A percentile compares a stretch with the other conserved stretches of the same genome.
Conservation (phyloP, 2,113 vertebrate species). For the Pampusana beccarii region DNA sequence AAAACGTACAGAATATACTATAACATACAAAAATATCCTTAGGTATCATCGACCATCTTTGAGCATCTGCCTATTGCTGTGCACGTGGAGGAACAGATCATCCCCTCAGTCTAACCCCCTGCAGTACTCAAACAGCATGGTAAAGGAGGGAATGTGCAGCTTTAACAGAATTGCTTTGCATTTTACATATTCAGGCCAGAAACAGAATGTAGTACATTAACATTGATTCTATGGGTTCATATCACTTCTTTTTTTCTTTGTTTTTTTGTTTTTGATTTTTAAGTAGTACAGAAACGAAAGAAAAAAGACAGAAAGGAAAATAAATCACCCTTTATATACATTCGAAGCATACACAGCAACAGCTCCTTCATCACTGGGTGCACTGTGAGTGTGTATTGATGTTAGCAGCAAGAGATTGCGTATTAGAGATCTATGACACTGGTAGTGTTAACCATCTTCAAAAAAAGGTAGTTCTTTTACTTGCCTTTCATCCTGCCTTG, state of each 20-base stretch:
- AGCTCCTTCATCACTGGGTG: slow-evolving; percentile 43
- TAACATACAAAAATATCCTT: not conserved
- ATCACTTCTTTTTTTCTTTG: not conserved
- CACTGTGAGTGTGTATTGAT: slow-evolving; percentile 45
- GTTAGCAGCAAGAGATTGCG: slow-evolving; percentile 48
- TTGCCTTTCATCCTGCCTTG: slow-evolving; percentile 3
- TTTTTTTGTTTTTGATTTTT: no score
- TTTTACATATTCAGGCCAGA: slow-evolving; percentile 54
- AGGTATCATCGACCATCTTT: not conserved
- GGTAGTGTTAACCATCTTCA: not conserved
- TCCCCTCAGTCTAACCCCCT: not conserved
- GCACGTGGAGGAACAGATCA: not conserved
- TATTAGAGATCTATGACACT: not conserved
- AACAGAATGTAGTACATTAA: slow-evolving; percentile 47
- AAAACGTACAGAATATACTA: not conserved
- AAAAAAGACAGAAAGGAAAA: slow-evolving; percentile 29
- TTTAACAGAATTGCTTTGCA: slow-evolving; percentile 43
- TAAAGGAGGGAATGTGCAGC: slow-evolving; percentile 38
- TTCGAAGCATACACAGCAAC: slow-evolving; percentile 53
- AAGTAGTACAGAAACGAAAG: slow-evolving; percentile 39
- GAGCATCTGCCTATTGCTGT: not conserved
- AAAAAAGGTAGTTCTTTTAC: not conserved
- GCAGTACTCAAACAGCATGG: not conserved
- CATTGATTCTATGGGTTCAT: slow-evolving; percentile 44
- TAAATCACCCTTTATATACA: slow-evolving; percentile 51